Evolutionary conservation across 2,797 vertebrate genomes (phyloP), one percentile per base, ranked within the genome.

Genomic region (Periophthalmus magnuspinnatus): DNA sequence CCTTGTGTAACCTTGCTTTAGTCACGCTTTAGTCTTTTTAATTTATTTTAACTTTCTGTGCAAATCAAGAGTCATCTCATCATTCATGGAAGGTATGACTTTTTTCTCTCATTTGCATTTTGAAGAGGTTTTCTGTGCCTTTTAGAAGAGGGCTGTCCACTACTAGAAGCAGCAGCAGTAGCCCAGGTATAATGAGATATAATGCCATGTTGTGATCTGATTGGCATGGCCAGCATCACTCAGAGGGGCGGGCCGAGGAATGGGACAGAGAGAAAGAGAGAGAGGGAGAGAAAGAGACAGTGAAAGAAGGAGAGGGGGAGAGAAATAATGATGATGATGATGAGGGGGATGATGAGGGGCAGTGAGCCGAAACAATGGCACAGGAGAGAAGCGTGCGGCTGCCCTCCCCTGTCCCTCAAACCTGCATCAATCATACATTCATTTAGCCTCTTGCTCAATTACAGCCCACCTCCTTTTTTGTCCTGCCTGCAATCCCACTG

Each of bases 341-440:
- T 83, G 87, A 79, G 56, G 86, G 59, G 81, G 85, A 82, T 87
- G 84, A 88, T 83, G 85, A 88, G 80, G 82, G 81, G 81, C 73
- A 64, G 71, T 80, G 82, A 86, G 81, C 69, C 67, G 74, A 89
- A 90, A 91, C 86, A 89, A 89, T 88, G 85, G 81, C 79, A 80
- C 73, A 74, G 78, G 56, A 80, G 73, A 82, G 76, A 78, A 76
- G 77, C 82, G 79, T 83, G 87, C 79, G 81, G 80, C 81, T 81
- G 74, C 47, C 77, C 77, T 72, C 75, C 74, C 70, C 68, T 75
- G 74, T 71, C 70, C 82, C 83, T 83, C 87, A 88, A 87, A 84
- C 71, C 88, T 71, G 60, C 83, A 92, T 91, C 87, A 89, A 84
- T 92, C 90, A 90, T 71, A 62, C 77, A 76, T 84, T 84, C 81